Percentiles rank a stretch among this genome's conserved stretches.
phyloP scores from a whole-genome alignment of 2,797 vertebrate genomes.

The Graptemys geographica region DNA sequence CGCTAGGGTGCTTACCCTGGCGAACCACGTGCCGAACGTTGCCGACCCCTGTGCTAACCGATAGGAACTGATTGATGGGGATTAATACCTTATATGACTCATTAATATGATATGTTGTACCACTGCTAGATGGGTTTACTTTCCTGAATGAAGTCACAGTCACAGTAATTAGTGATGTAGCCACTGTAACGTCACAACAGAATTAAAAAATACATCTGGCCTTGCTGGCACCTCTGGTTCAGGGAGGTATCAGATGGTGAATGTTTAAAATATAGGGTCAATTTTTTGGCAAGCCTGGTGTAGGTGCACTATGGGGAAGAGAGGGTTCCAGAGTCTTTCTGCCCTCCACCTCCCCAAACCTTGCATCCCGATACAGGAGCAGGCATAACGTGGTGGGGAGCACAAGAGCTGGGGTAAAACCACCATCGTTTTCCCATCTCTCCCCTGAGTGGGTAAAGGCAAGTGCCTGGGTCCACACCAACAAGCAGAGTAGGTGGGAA shows the following conservation, averaged over 20 bases:
- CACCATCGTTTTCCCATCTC: too few relatives aligned
- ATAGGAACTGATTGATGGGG: background rate
- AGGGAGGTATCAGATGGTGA: background rate
- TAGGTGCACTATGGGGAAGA: background rate
- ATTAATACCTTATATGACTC: background rate
- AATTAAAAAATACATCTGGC: background rate
- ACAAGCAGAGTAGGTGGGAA: too few relatives aligned
- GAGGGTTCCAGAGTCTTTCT: background rate
- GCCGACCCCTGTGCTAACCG: background rate
- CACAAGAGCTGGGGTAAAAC: too few relatives aligned
- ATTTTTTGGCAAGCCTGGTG: background rate
- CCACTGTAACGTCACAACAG: background rate
- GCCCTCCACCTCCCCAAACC: too few relatives aligned
- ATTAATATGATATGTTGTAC: background rate
- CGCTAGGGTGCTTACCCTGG: too few relatives aligned
- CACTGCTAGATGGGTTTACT: background rate
- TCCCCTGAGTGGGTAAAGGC: too few relatives aligned
- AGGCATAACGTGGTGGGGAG: too few relatives aligned
- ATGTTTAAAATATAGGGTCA: background rate
- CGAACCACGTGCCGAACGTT: too few relatives aligned
- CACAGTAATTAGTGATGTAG: background rate
- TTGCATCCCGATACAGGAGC: too few relatives aligned
- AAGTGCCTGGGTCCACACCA: too few relatives aligned
- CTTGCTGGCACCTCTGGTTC: background rate
- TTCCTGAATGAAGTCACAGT: background rate